Base-by-base conservation (phyloP, 2,888 invertebrate genomes). In the Tinea pellionella region DNA sequence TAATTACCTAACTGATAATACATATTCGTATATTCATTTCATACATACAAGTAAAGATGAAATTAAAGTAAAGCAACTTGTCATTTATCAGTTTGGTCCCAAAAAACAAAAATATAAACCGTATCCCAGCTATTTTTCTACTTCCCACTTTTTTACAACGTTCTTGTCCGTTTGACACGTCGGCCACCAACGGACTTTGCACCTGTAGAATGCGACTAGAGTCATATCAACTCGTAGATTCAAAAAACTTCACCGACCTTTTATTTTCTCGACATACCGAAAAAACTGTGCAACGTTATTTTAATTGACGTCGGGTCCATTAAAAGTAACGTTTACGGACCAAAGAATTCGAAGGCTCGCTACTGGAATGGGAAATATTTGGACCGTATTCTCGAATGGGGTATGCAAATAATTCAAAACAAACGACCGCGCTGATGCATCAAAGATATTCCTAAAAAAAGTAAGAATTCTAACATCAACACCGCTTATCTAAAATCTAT, bases 261-360 rank as follows among this genome's bases (percentile, higher is more conserved):
- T 76, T 76, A 77, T 78, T 51, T 51, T 51, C 70, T 65, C 66
- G 65, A 69, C 72, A 77, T 75, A 70, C 16, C 57, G 41, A 15
- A 61, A 75, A 74, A 69, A 66, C 64, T 66, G 65, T 62, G 63
- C 71, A 64, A 73, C 74, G 78, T 73, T 80, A 85, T 85, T 85
- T 86, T 86, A 86, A 87, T 85, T 85, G 83, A 84, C 78, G 77
- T 72, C 75, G 73, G 69, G 72, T 69, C 71, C 66, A 75, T 77
- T 74, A 77, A 78, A 78, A 78, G 72, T 72, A 72, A 70, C 73
- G 73, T 75, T 69, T 65, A 68, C 66, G 66, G 70, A 72, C 71
- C 77, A 70, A 82, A 78, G 81, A 83, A 81, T 81, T 74, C 66
- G 71, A 74, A 73, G 73, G 72, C 68, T 69, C 15, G 71, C 73